Conservation (phyloP, 2,113 vertebrate genomes). For the Atlantisia rogersi region DNA sequence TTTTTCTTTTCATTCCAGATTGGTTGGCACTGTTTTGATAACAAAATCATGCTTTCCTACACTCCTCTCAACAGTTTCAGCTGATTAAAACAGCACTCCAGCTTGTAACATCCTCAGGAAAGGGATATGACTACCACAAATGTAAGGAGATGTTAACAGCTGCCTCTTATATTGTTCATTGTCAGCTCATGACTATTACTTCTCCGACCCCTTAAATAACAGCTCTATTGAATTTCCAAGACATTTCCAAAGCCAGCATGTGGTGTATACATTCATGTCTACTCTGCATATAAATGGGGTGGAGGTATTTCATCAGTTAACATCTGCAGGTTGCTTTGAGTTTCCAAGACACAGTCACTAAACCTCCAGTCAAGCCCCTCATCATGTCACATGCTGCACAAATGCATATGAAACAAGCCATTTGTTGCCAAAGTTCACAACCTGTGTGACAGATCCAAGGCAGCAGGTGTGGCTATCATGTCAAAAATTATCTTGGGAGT, state of each 20-base stretch:
- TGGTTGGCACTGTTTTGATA: conserved; percentile 20
- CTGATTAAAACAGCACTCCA: conserved; percentile 28
- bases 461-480: not conserved
- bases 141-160: not conserved
- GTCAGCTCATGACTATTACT: not conserved
- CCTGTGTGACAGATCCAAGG: not conserved
- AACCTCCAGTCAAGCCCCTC: not conserved
- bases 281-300: not conserved
- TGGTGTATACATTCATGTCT: not conserved
- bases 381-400: not conserved
- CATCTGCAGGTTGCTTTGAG: not conserved
- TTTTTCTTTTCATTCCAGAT: not conserved
- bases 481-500: not conserved
- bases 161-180: not conserved
- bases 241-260: not conserved
- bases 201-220: not conserved
- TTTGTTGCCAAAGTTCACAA: conserved; percentile 10
- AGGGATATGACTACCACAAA: not conserved
- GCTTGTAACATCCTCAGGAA: conserved; percentile 7
- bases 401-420: not conserved
- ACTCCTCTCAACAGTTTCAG: not conserved
- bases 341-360: not conserved
- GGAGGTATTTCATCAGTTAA: not conserved
- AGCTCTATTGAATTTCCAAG: not conserved
- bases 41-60: not conserved